Conservation (phyloP, 2,113 vertebrate genomes). For the Paramormyrops kingsleyae region DNA sequence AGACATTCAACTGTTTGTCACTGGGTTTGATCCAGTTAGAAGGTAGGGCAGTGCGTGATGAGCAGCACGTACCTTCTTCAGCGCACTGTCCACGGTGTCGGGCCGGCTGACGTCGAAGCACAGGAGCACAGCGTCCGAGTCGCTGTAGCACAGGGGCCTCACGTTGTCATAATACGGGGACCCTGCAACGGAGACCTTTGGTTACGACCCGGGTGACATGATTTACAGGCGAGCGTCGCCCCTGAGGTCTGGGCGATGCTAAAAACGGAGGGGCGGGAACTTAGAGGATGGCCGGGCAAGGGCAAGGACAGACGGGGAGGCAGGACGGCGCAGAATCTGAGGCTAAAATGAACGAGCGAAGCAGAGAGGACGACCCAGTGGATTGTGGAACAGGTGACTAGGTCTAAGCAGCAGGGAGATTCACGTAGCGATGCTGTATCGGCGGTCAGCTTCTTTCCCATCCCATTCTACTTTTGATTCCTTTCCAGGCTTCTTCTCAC, state of each 20-base stretch:
- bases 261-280: background rate
- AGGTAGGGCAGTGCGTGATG: background rate
- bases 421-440: background rate
- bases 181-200: constrained; percentile 48
- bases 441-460: background rate
- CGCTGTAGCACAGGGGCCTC: constrained; percentile 91
- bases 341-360: background rate
- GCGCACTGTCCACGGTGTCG: constrained; percentile 75
- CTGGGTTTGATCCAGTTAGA: background rate
- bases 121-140: constrained; percentile 83
- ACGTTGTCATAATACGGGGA: constrained; percentile 96
- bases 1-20: background rate
- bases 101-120: constrained; percentile 91
- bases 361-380: background rate
- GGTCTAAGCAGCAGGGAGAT: background rate
- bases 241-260: background rate
- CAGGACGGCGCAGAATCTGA: background rate
- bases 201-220: background rate
- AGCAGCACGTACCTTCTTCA: constrained; percentile 75
- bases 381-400: background rate
- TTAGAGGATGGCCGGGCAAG: background rate
- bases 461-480: background rate
- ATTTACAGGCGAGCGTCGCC: background rate
- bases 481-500: background rate
- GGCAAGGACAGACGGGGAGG: background rate